Evolutionary conservation across 2,113 vertebrate genomes (phyloP), one percentile per base, ranked within the genome.

Genomic region (Eptatretus burgeri): DNA sequence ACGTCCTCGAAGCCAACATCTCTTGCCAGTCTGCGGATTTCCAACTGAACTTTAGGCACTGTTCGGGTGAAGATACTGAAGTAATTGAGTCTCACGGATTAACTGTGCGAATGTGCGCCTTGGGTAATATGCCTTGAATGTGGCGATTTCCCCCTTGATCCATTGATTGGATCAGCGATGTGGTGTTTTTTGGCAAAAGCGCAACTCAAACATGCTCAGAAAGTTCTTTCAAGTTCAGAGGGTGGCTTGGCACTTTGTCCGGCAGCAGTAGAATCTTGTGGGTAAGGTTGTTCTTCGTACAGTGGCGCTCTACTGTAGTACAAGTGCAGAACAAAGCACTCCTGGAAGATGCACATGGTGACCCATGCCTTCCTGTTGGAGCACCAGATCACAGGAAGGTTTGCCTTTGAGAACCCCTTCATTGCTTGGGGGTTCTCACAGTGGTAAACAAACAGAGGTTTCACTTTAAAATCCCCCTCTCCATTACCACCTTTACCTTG

Each of bases 101-200:
- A 65, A 18, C 50, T 65, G 64, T 19, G n/a, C 16, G 27, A 66
- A 52, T 4, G 50, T 64, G 49, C 17, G 50, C 13, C 51, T n/a
- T 17, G 52, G 18, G 63, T 66, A 66, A 52, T 66, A 66, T 3
- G 3, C 17, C 13, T 64, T 66, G n/a, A 64, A 66, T 17, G 14
- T 66, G n/a, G 50, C 16, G n/a, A 66, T 64, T 9, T 51, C n/a
- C 18, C 66, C 66, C n/a, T 63, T 66, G 66, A 52, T 66, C 66
- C 62, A 66, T 64, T 51, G 66, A 51, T 41, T 66, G 63, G 17
- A 66, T 50, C n/a, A 66, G 51, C 14, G 63, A 51, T 51, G 63
- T 64, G 49, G 66, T 66, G 63, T 66, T 65, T 11, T n/a, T 16
- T 13, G 66, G 63, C 17, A 62, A 51, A 51, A 51, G 41, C 16